These are phyloP conservation scores for Andrena bucephala DNA, from an alignment of 2,888 invertebrate genomes.

Conservation along the genomic window DNA sequence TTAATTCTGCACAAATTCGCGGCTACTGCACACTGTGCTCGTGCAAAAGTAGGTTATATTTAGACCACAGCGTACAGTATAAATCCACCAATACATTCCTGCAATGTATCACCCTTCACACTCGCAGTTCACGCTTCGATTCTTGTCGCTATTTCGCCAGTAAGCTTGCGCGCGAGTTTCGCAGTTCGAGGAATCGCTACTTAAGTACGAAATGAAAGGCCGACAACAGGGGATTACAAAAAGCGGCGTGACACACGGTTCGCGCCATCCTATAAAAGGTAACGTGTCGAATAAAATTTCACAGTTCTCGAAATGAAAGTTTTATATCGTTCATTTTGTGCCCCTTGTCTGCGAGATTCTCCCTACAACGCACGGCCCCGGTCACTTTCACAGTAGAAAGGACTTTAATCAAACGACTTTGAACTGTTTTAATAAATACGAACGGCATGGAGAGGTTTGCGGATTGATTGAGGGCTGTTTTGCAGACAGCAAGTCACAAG, in stretches of 20 bases:
- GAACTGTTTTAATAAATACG: constrained; percentile 71
- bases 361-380: constrained; percentile 1
- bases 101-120: not conserved
- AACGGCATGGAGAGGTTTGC: constrained; percentile 56
- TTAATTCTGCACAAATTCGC: no score
- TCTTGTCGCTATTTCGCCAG: not conserved
- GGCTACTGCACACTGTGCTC: no score
- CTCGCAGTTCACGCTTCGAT: not conserved
- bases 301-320: constrained; percentile 16
- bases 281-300: constrained; percentile 11
- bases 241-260: not conserved
- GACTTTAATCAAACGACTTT: constrained; percentile 63
- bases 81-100: not conserved
- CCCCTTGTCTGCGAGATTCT: not conserved
- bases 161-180: not conserved
- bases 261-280: not conserved
- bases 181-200: not conserved
- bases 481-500: constrained; percentile 48
- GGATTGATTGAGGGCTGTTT: constrained; percentile 66
- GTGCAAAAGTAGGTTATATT: no score
- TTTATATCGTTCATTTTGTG: constrained; percentile 6
- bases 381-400: constrained; percentile 30
- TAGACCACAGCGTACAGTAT: no score
- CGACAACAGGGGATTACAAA: not conserved
- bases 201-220: constrained; percentile 20